Percentiles rank a stretch among this genome's conserved stretches.
Evolutionary conservation across 1,140 invertebrate species (phyloP).

Genomic region (Acromyrmex charruanus): DNA sequence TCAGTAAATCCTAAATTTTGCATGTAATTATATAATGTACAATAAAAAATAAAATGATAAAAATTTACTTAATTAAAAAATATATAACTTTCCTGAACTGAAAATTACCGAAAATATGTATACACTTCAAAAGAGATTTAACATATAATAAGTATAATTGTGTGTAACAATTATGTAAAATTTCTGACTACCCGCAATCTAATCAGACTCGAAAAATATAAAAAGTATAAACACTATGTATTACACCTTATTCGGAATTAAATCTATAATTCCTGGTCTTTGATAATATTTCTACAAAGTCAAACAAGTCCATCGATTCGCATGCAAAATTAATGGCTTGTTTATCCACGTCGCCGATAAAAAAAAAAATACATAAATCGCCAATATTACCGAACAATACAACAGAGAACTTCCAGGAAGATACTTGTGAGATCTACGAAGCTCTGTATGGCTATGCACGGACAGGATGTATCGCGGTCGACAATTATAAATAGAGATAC

Average conservation of each 20-base stretch:
- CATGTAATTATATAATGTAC: no score
- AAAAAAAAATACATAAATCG: neutral
- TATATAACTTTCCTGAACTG: no score
- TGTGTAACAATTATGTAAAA: neutral
- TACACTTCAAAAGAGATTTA: no score
- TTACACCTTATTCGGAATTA: neutral
- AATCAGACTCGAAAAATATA: neutral
- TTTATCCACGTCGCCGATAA: neutral
- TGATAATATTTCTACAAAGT: neutral
- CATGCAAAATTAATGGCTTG: neutral
- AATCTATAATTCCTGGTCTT: neutral
- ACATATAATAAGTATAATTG: no score
- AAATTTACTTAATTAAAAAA: no score
- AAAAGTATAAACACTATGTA: neutral
- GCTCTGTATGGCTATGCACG: neutral
- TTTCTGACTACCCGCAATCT: neutral
- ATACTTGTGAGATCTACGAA: conserved; percentile 16
- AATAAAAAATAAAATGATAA: neutral
- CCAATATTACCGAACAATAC: neutral
- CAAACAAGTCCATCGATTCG: neutral
- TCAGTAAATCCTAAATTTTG: no score
- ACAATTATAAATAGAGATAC: conserved; percentile 62
- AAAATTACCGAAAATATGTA: neutral
- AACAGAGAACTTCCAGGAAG: conserved; percentile 20
- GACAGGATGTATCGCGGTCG: conserved; percentile 68